A percentile compares a stretch with the other conserved stretches of the same genome.
Evolutionary conservation across 2,888 invertebrate genomes (phyloP).

Genomic region (Spisula subtruncata): DNA sequence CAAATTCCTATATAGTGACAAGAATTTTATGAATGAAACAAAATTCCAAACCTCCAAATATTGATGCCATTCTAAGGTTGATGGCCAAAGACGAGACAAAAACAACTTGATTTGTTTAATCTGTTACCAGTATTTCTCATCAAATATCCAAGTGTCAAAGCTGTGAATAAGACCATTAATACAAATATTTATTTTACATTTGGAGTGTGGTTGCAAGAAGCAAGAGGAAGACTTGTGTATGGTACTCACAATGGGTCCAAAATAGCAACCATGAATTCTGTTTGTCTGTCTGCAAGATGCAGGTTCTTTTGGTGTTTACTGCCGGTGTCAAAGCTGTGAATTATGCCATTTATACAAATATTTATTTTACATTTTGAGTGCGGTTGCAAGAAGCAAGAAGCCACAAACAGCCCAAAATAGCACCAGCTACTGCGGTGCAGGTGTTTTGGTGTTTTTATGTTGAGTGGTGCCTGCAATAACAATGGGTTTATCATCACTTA

Average conservation of each 20-base stretch:
- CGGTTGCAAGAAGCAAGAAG: too few relatives aligned
- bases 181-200: constrained; percentile 19
- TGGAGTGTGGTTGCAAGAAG: not conserved
- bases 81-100: not conserved
- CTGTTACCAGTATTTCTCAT: constrained; percentile 6
- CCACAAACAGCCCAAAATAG: too few relatives aligned
- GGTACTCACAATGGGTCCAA: too few relatives aligned
- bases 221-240: too few relatives aligned
- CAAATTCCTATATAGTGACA: not conserved
- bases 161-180: not conserved
- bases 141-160: not conserved
- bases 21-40: not conserved
- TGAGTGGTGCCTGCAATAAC: not conserved
- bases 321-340: too few relatives aligned
- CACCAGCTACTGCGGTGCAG: too few relatives aligned
- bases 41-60: not conserved
- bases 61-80: not conserved
- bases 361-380: too few relatives aligned
- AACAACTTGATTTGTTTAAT: not conserved
- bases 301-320: too few relatives aligned
- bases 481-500: not conserved
- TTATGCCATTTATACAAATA: too few relatives aligned
- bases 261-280: too few relatives aligned
- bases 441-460: too few relatives aligned
- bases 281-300: too few relatives aligned